Base-by-base conservation (phyloP, 1,140 invertebrate species). In the Zaprionus davidi region DNA sequence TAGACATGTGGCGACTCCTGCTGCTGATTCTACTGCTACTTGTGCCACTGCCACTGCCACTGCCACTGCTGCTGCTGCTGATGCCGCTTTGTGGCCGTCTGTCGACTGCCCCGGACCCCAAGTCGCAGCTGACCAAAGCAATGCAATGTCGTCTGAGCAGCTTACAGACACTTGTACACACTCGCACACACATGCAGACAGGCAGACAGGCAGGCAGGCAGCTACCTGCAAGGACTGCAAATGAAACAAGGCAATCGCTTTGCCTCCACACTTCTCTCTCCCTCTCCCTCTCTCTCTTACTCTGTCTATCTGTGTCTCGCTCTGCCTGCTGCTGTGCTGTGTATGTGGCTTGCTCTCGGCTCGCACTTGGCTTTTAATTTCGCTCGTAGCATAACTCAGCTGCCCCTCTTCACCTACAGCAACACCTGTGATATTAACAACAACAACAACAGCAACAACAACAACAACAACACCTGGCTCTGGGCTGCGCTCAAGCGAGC, bases 361-460 rank as follows among this genome's bases (percentile, higher is more conserved):
- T 44, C 41, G 41, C n/a, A 44, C 41, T 44, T 44, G 41, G 41
- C 41, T 44, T 44, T 44, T 44, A 44, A 44, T 44, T 44, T 44
- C 41, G 41, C 41, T 17, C 41, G 41, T 44, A 17, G 41, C 41
- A 44, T 44, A 44, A 44, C 41, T 44, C 41, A 44, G 41, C 41
- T 9, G 41, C 41, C n/a, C n/a, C n/a, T 6, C n/a, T n/a, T 2
- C 41, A 2, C n/a, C 5, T 7, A 6, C 41, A 17, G 6, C 41
- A 38, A n/a, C n/a, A 17, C 41, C 41, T 44, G 41, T 44, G n/a
- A 17, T 44, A 44, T 17, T 44, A 44, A 44, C n/a, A 44, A 17
- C 41, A 44, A n/a, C 38, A 41, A n/a, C n/a, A n/a, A n/a, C n/a
- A n/a, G n/a, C n/a, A n/a, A n/a, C n/a, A n/a, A 41, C 41, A 17